phyloP scores from a whole-genome alignment of 2,113 vertebrate genomes.

The Himantopus leucocephalus region DNA sequence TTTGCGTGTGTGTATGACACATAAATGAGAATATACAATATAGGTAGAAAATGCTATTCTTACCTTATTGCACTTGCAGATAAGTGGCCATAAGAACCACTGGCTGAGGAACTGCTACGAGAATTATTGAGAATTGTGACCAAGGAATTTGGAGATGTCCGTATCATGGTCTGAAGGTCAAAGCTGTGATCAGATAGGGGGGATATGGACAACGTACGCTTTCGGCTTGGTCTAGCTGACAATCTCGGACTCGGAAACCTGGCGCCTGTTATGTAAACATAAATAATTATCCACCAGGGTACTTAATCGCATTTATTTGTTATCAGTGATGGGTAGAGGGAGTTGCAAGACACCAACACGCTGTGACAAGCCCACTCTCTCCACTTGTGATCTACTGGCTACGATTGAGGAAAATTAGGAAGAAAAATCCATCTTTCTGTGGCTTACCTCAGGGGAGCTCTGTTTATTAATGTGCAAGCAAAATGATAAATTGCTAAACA shows the following conservation, averaged over 20 bases:
- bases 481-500: slow-evolving; percentile 87
- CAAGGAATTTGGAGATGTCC: slow-evolving; percentile 95
- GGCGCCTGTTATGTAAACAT: slow-evolving; percentile 78
- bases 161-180: slow-evolving; percentile 98
- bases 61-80: slow-evolving; percentile 97
- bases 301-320: slow-evolving; percentile 1
- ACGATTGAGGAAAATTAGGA: slow-evolving; percentile 81
- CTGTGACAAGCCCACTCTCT: slow-evolving; percentile 66
- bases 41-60: slow-evolving; percentile 1
- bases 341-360: slow-evolving; percentile 28
- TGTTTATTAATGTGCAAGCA: slow-evolving; percentile 87
- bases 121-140: slow-evolving; percentile 98
- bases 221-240: slow-evolving; percentile 88
- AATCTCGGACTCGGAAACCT: slow-evolving; percentile 91
- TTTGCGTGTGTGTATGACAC: neutral
- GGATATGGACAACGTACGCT: slow-evolving; percentile 92
- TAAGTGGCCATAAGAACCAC: slow-evolving; percentile 96
- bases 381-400: slow-evolving; percentile 76
- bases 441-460: slow-evolving; percentile 81
- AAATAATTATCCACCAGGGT: slow-evolving; percentile 58
- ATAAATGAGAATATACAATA: neutral
- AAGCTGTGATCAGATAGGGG: slow-evolving; percentile 96
- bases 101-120: slow-evolving; percentile 95
- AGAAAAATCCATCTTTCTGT: slow-evolving; percentile 82
- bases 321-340: slow-evolving; percentile 14